Percentiles rank a stretch among this genome's conserved stretches.
phyloP scores from a whole-genome alignment of 2,113 vertebrate species.

The Sciurus niger region DNA sequence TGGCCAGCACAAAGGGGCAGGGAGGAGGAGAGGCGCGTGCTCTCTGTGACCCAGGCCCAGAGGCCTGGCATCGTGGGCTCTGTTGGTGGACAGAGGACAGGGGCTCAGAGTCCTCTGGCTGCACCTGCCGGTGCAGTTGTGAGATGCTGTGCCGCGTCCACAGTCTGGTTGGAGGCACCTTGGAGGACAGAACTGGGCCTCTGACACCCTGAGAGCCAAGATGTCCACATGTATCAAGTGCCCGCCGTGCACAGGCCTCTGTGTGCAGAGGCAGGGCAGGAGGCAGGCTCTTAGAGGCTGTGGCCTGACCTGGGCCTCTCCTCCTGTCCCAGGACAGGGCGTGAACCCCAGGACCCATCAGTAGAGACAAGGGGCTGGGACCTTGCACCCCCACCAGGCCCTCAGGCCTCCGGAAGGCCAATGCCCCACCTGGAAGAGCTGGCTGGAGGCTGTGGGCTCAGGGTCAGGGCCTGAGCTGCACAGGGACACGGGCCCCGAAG shows the following conservation, averaged over 20 bases:
- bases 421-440: neutral
- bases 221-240: neutral
- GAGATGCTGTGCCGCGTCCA: no score
- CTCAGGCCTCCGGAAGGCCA: neutral
- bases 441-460: neutral
- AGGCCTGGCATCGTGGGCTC: no score
- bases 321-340: neutral
- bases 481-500: fast-evolving
- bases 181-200: neutral
- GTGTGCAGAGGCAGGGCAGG: no score
- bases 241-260: neutral
- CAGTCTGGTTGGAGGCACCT: neutral
- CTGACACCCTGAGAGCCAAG: neutral
- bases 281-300: neutral
- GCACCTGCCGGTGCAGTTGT: no score
- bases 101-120: neutral
- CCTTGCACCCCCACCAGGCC: no score
- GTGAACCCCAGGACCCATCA: fast-evolving
- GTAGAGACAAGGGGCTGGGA: neutral
- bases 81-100: fast-evolving
- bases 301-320: fast-evolving
- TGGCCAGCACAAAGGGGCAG: no score
- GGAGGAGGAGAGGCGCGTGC: fast-evolving
- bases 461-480: neutral
- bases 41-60: neutral